Evolutionary conservation across 2,113 vertebrate species (phyloP), one percentile per base, ranked within the genome.

Genomic region (Pao palembangensis): DNA sequence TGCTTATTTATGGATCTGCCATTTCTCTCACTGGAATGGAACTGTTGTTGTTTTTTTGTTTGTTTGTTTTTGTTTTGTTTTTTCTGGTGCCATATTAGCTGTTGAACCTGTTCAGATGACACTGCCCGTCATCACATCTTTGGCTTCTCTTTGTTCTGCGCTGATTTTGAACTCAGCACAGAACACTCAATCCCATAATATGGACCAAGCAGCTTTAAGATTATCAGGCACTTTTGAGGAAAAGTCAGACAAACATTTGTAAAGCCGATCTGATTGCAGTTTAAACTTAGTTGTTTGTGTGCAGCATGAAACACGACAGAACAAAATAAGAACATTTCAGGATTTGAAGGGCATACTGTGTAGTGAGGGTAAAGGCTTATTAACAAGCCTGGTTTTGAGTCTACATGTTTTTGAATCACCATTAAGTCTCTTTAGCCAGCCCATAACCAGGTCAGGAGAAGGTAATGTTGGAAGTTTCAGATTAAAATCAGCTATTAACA

Each of bases 191-290:
- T 69, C 61, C 55, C 58, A 19, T 57, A 21, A 83, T 43, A 73
- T 74, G 85, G 85, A 89, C 87, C 85, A 89, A 87, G 84, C 18
- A 1, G 68, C 53, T 77, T 85, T 72, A 48, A 51, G 56, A 80
- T 56, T 44, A 44, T 48, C 55, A 14, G 54, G 57, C 54, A 5
- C 50, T 55, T 55, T 13, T 25, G 14, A 20, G 43, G 51, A 38
- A 53, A 56, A 67, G 49, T 59, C 47, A 58, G 49, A 38, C 34
- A 38, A 28, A 38, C 34, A 71, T 80, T 76, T 55, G 73, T 63
- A 64, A 43, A 71, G 66, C 66, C 67, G 55, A 55, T 61, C 47
- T 67, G 19, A 38, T 38, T 2, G 34, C 34, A 34, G 31, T 8
- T 34, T 34, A 34, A 5, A 8, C 8, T 34, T 6, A 28, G 6